Evolutionary conservation across 2,797 vertebrate genomes (phyloP).

Genomic region (Epinephelus awoara): DNA sequence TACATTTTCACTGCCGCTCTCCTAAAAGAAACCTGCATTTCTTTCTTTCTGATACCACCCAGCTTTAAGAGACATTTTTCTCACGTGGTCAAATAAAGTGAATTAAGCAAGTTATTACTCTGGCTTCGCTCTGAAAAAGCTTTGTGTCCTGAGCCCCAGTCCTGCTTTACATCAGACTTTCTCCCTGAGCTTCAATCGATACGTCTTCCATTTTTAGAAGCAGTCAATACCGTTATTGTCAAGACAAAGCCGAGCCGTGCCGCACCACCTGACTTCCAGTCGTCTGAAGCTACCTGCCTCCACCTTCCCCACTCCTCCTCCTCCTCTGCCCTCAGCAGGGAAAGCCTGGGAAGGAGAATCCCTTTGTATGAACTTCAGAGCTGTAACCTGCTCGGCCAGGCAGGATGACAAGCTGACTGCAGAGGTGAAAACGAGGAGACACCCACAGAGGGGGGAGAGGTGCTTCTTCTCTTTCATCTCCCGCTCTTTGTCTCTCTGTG

Average conservation of each 20-base stretch:
- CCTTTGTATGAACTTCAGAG: constrained; percentile 74
- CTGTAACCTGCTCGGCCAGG: constrained; percentile 57
- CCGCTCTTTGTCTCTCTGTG: constrained; percentile 25
- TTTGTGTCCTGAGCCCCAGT: background rate
- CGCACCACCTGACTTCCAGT: constrained; percentile 49
- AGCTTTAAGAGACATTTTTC: background rate
- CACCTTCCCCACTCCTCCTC: background rate
- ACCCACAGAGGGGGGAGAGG: constrained; percentile 10
- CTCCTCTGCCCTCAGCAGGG: constrained; percentile 52
- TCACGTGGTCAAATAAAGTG: constrained; percentile 17
- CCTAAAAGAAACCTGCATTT: constrained; percentile 14
- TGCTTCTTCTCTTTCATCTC: constrained; percentile 55
- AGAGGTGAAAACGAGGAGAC: constrained; percentile 60
- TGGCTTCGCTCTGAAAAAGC: constrained; percentile 9
- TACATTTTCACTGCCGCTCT: constrained; percentile 8
- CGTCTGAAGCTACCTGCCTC: constrained; percentile 44
- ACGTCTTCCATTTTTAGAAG: constrained; percentile 69
- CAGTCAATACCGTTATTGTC: constrained; percentile 68
- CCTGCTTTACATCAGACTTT: constrained; percentile 31
- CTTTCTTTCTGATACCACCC: constrained; percentile 3
- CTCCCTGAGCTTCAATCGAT: constrained; percentile 58
- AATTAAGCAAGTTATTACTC: constrained; percentile 35
- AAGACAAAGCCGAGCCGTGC: constrained; percentile 50
- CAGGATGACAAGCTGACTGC: constrained; percentile 70
- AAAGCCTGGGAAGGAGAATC: constrained; percentile 80